Percentiles rank a stretch among this genome's conserved stretches.
phyloP scores from a whole-genome alignment of 2,113 vertebrate species.

The Lagenorhynchus albirostris region DNA sequence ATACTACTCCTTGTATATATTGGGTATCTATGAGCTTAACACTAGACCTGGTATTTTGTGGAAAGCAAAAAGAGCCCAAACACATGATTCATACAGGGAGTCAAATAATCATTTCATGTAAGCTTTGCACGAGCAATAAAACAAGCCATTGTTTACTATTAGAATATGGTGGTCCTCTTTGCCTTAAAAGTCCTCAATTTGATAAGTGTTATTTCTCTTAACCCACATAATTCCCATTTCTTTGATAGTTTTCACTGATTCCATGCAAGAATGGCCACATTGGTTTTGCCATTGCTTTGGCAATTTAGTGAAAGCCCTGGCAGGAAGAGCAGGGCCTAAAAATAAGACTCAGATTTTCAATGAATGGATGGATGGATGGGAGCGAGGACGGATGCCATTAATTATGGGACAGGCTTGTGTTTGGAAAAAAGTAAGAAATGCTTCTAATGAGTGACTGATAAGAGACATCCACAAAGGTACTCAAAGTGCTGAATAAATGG shows the following conservation, averaged over 20 bases:
- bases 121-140: not conserved
- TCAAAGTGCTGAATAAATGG: not conserved
- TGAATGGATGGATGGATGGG: not conserved
- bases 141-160: constrained; percentile 22
- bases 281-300: not conserved
- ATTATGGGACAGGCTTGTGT: not conserved
- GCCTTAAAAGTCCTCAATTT: not conserved
- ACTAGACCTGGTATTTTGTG: constrained; percentile 3
- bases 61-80: constrained; percentile 35
- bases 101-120: not conserved
- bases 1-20: not conserved
- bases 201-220: not conserved
- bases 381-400: not conserved
- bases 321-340: constrained; percentile 24
- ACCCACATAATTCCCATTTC: not conserved
- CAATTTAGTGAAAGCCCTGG: constrained; percentile 8
- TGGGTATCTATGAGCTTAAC: not conserved
- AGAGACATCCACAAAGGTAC: not conserved
- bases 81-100: constrained; percentile 1
- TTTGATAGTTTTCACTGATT: constrained; percentile 15
- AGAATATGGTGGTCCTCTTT: not conserved
- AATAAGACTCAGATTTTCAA: not conserved
- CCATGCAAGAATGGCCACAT: not conserved
- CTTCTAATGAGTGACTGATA: not conserved
- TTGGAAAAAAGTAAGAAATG: not conserved